These are phyloP conservation scores for Verasper variegatus DNA, from an alignment of 2,113 vertebrate species.

Conservation along the genomic window DNA sequence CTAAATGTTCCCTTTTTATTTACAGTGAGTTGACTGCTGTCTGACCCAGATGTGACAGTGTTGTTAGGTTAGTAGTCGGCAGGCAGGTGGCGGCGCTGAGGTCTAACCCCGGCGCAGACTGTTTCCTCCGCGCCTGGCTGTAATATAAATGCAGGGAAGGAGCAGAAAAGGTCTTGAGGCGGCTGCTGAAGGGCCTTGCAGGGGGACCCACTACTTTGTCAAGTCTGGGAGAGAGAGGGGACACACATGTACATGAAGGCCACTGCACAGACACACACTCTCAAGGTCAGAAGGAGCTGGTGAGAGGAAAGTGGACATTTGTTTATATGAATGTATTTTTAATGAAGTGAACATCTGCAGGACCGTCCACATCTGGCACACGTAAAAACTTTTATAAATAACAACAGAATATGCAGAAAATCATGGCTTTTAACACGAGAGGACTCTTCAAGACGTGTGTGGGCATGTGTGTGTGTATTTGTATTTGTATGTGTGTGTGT, in stretches of 20 bases:
- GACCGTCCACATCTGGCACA: too few relatives aligned
- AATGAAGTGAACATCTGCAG: too few relatives aligned
- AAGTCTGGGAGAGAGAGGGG: constrained; percentile 78
- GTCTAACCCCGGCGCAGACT: constrained; percentile 77
- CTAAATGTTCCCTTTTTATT: not conserved
- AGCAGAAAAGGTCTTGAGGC: constrained; percentile 82
- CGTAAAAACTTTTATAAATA: not conserved
- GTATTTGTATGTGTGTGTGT: not conserved
- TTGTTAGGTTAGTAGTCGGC: constrained; percentile 31
- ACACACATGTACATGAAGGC: constrained; percentile 35
- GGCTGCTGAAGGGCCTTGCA: constrained; percentile 74
- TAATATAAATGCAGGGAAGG: constrained; percentile 83
- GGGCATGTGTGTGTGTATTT: not conserved
- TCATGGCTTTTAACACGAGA: too few relatives aligned
- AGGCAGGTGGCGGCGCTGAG: constrained; percentile 23
- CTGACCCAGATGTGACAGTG: constrained; percentile 33
- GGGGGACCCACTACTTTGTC: constrained; percentile 83
- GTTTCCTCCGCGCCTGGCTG: constrained; percentile 80
- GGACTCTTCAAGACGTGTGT: not conserved
- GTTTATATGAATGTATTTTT: too few relatives aligned
- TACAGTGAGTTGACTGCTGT: not conserved
- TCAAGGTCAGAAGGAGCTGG: not conserved
- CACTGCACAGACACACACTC: constrained; percentile 27
- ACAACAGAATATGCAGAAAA: not conserved
- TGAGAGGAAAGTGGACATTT: too few relatives aligned